These are phyloP conservation scores for Dioctria rufipes DNA, from an alignment of 2,888 invertebrate genomes.

Conservation along the genomic window DNA sequence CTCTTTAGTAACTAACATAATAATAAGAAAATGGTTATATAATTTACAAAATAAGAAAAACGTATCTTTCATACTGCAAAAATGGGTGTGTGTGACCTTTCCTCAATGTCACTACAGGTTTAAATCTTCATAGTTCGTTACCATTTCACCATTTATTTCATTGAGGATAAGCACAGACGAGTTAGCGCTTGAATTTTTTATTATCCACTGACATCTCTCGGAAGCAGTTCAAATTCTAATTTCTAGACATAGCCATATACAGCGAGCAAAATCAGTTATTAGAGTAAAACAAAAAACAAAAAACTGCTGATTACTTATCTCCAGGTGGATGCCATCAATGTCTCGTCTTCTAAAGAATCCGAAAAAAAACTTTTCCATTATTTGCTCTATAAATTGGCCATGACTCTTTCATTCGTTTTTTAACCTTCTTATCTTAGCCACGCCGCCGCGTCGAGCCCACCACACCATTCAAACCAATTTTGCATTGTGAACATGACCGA, in stretches of 20 bases:
- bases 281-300: neutral
- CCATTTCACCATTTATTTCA: conserved; percentile 25
- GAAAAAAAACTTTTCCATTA: conserved; percentile 28
- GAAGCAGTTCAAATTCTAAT: conserved; percentile 19
- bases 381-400: conserved; percentile 23
- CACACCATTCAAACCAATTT: conserved; percentile 18
- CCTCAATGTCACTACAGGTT: conserved; percentile 21
- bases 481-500: conserved; percentile 29
- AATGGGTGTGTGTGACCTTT: conserved; percentile 15
- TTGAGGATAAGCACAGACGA: neutral
- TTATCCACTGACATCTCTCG: neutral
- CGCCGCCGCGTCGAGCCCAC: too few relatives aligned
- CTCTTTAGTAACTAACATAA: too few relatives aligned
- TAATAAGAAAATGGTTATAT: conserved; percentile 2
- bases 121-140: conserved; percentile 16
- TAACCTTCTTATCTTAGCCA: conserved; percentile 3
- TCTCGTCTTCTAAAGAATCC: neutral
- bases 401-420: conserved; percentile 39
- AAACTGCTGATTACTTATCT: conserved; percentile 5
- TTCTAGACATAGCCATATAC: neutral
- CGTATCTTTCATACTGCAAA: neutral
- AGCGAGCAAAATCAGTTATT: neutral
- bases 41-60: neutral
- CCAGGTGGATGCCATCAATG: conserved; percentile 26
- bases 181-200: neutral